phyloP scores from a whole-genome alignment of 1,140 invertebrate genomes.

The Drosophila albomicans region DNA sequence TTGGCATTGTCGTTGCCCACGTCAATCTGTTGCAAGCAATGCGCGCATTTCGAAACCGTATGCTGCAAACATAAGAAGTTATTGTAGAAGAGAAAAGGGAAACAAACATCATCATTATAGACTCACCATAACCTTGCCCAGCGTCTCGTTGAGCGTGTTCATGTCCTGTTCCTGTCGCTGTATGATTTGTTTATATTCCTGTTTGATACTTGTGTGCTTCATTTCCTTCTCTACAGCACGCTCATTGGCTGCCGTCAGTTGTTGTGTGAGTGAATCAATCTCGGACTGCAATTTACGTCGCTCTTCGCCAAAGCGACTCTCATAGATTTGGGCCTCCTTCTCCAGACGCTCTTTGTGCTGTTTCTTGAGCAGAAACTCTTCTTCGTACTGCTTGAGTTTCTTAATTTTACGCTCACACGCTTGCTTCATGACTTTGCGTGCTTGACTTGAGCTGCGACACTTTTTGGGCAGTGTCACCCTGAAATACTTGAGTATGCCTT shows the following conservation, averaged over 20 bases:
- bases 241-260: slow-evolving; percentile 90
- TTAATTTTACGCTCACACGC: slow-evolving; percentile 97
- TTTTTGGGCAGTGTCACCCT: slow-evolving; percentile 98
- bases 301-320: slow-evolving; percentile 89
- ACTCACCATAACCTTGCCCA: slow-evolving; percentile 87
- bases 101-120: neutral
- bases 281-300: slow-evolving; percentile 92
- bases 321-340: slow-evolving; percentile 87
- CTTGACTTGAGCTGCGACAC: slow-evolving; percentile 95
- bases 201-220: slow-evolving; percentile 91
- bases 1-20: slow-evolving; percentile 64
- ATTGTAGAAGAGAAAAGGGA: neutral
- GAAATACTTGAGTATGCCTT: slow-evolving; percentile 97
- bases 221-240: slow-evolving; percentile 90
- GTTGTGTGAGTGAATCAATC: slow-evolving; percentile 92
- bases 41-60: slow-evolving; percentile 87
- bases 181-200: slow-evolving; percentile 97
- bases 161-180: slow-evolving; percentile 95
- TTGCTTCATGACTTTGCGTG: slow-evolving; percentile 94
- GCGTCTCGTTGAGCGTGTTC: slow-evolving; percentile 87
- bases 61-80: slow-evolving; percentile 71
- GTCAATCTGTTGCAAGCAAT: slow-evolving; percentile 85
- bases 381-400: slow-evolving; percentile 97
- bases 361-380: slow-evolving; percentile 94
- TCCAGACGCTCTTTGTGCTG: slow-evolving; percentile 92